These are phyloP conservation scores for Amyelois transitella DNA, from an alignment of 1,140 invertebrate species.

Conservation along the genomic window DNA sequence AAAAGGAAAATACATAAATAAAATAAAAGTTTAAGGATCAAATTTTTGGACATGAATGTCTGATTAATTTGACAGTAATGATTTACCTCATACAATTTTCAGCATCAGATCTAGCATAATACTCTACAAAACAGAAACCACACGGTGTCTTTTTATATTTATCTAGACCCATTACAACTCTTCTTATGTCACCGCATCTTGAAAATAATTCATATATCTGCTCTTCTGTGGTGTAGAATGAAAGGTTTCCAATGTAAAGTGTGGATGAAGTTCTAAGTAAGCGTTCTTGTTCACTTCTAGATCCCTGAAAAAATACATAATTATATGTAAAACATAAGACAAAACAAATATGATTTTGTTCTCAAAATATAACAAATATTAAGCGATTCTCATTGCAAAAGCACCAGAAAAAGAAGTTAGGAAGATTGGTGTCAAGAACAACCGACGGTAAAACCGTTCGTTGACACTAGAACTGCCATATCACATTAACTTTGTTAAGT, in stretches of 20 bases:
- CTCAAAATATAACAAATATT: too few species aligned
- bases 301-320: conserved; percentile 81
- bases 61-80: not conserved
- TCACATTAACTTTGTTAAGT: too few species aligned
- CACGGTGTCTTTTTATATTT: conserved; percentile 99
- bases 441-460: too few species aligned
- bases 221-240: conserved; percentile 99
- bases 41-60: not conserved
- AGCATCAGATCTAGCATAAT: conserved; percentile 91
- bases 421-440: too few species aligned
- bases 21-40: not conserved
- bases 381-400: too few species aligned
- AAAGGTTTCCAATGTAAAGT: conserved; percentile 97
- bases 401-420: too few species aligned
- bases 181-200: conserved; percentile 95
- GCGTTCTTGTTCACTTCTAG: conserved; percentile 92
- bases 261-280: conserved; percentile 85
- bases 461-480: too few species aligned
- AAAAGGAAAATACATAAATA: conserved; percentile 23
- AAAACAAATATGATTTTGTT: not conserved
- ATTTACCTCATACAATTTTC: conserved; percentile 91
- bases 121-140: conserved; percentile 99
- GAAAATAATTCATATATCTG: conserved; percentile 99
- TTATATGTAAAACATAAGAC: not conserved
- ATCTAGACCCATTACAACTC: conserved; percentile 98